These are phyloP conservation scores for Euspilapteryx auroguttella DNA, from an alignment of 2,888 invertebrate genomes.

Conservation along the genomic window DNA sequence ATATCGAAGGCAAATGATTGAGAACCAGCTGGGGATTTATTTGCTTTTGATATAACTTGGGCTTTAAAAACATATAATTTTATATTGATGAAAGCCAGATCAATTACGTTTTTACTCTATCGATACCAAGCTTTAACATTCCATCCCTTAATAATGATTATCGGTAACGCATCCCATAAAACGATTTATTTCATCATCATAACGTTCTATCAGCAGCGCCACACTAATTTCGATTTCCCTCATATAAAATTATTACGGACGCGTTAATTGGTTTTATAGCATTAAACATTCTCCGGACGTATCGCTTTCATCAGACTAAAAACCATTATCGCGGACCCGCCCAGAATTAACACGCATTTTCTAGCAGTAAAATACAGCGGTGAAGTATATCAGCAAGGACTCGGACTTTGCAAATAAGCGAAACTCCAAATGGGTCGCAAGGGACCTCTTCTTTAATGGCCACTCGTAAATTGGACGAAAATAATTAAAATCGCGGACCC, in stretches of 20 bases:
- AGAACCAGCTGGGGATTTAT: too few species aligned
- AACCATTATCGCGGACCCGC: slow-evolving; percentile 13
- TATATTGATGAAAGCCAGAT: too few species aligned
- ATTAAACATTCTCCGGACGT: slow-evolving; percentile 19
- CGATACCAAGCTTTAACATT: too few species aligned
- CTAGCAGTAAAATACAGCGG: slow-evolving; percentile 38
- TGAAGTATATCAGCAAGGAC: slow-evolving; percentile 57
- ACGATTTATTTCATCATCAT: too few species aligned
- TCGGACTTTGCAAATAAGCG: slow-evolving; percentile 29
- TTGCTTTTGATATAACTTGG: too few species aligned
- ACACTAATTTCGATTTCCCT: too few species aligned
- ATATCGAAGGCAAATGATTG: too few species aligned
- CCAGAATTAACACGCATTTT: slow-evolving; percentile 41
- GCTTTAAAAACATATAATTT: too few species aligned
- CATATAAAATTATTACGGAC: slow-evolving; percentile 3
- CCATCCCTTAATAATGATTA: too few species aligned
- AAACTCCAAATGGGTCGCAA: slow-evolving; percentile 40
- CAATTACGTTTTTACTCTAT: too few species aligned
- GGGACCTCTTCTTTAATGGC: slow-evolving; percentile 54
- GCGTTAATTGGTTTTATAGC: slow-evolving; percentile 3
- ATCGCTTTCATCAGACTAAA: slow-evolving; percentile 23
- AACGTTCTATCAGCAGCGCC: too few species aligned
- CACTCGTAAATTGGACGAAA: slow-evolving; percentile 59
- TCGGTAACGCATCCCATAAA: too few species aligned
- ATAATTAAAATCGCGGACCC: slow-evolving; percentile 56